Percentiles rank a stretch among this genome's conserved stretches.
Conservation (phyloP, 2,797 vertebrate genomes). For the Chloroceryle inda region DNA sequence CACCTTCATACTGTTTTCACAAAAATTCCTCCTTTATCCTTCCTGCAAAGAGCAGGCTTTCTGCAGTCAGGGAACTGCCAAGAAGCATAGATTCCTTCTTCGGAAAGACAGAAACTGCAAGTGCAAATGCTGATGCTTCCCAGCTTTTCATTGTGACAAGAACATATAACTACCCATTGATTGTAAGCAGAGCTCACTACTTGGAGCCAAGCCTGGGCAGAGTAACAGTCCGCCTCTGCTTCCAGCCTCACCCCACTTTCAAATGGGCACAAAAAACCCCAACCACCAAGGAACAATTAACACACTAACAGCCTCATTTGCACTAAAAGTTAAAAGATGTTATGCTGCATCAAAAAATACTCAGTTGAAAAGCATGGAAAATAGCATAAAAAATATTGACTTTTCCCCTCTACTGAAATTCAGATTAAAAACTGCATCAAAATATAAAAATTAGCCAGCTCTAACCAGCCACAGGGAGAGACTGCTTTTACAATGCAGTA, state of each 20-base stretch:
- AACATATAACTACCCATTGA: neutral
- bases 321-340: slow-evolving; percentile 60
- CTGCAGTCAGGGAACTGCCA: neutral
- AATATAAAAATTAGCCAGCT: neutral
- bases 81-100: neutral
- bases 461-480: neutral
- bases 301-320: slow-evolving; percentile 52
- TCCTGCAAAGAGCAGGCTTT: neutral
- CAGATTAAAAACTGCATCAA: neutral
- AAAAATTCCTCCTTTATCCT: neutral
- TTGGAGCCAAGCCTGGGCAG: slow-evolving; percentile 22
- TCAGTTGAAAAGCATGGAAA: slow-evolving; percentile 47
- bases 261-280: neutral
- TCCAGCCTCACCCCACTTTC: slow-evolving; percentile 37
- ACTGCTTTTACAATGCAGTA: neutral
- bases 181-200: neutral
- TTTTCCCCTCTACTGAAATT: slow-evolving; percentile 30
- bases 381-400: slow-evolving; percentile 46
- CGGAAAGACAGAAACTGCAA: slow-evolving; percentile 29
- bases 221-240: neutral
- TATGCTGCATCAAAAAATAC: slow-evolving; percentile 19
- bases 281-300: slow-evolving; percentile 65
- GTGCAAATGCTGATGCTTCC: slow-evolving; percentile 42
- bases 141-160: slow-evolving; percentile 44
- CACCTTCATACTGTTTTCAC: neutral